phyloP scores from a whole-genome alignment of 2,888 invertebrate species.

The Microdon myrmicae region DNA sequence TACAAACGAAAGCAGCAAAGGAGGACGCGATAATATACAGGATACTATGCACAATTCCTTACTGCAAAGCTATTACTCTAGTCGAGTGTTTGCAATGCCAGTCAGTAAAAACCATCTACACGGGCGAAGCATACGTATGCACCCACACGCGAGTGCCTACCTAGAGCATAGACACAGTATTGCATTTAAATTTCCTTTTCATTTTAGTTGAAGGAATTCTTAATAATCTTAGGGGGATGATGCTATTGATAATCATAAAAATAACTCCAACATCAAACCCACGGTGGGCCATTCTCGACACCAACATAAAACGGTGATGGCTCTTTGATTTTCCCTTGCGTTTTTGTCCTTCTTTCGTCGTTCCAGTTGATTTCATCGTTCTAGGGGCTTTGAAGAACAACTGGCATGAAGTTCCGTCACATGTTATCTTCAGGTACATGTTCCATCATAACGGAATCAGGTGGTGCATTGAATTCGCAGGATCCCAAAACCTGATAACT shows the following conservation, averaged over 20 bases:
- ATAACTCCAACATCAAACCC: slow-evolving; percentile 9
- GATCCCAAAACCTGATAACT: slow-evolving; percentile 43
- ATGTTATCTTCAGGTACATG: neutral
- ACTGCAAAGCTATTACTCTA: slow-evolving; percentile 15
- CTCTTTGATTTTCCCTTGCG: slow-evolving; percentile 10
- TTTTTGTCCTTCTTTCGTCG: too few relatives aligned
- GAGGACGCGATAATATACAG: slow-evolving; percentile 19
- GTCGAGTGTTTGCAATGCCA: slow-evolving; percentile 28
- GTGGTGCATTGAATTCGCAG: slow-evolving; percentile 18
- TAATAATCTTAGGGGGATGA: slow-evolving; percentile 32
- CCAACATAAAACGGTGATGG: slow-evolving; percentile 21
- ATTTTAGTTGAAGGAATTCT: slow-evolving; percentile 29
- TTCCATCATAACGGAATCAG: slow-evolving; percentile 2
- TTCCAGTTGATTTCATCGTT: slow-evolving; percentile 24
- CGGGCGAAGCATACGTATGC: slow-evolving; percentile 10
- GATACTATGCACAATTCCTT: too few relatives aligned
- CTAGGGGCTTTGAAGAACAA: slow-evolving; percentile 29
- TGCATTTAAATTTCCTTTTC: slow-evolving; percentile 30
- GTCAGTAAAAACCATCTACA: slow-evolving; percentile 23
- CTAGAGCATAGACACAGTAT: neutral
- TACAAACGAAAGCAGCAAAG: slow-evolving; percentile 12
- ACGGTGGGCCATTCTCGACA: slow-evolving; percentile 9
- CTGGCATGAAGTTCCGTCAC: neutral
- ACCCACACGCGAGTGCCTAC: neutral
- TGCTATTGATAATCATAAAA: slow-evolving; percentile 28